phyloP scores from a whole-genome alignment of 2,888 invertebrate genomes.

The Napeogenes sylphis region DNA sequence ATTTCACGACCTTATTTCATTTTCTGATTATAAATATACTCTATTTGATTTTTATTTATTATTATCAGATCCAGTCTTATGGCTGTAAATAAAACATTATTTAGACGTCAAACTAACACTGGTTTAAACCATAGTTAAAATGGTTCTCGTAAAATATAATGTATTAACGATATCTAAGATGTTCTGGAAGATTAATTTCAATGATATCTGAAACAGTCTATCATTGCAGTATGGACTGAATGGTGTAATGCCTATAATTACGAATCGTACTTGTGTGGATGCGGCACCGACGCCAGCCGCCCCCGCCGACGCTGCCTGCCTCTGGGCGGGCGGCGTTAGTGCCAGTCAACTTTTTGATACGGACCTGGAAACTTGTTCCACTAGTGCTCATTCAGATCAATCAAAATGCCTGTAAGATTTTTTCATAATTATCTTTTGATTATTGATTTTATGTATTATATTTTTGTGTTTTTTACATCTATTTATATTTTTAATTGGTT shows the following conservation, averaged over 20 bases:
- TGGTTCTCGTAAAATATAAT: too few relatives aligned
- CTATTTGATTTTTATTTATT: neutral
- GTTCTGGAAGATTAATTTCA: conserved; percentile 4
- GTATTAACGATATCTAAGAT: too few relatives aligned
- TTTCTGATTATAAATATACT: neutral
- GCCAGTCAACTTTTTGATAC: conserved; percentile 61
- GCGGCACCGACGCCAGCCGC: conserved; percentile 39
- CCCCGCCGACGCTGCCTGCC: conserved; percentile 45
- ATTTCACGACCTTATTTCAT: neutral
- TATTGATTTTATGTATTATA: conserved; percentile 7
- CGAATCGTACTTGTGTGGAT: conserved; percentile 33
- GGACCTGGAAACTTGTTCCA: conserved; percentile 57
- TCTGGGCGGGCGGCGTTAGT: conserved; percentile 62
- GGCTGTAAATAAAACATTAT: too few relatives aligned
- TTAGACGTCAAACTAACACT: too few relatives aligned
- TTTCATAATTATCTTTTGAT: conserved; percentile 12
- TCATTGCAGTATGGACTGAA: conserved; percentile 28
- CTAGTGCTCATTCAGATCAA: conserved; percentile 42
- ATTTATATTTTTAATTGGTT: neutral
- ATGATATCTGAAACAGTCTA: conserved; percentile 24
- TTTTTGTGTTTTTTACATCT: neutral
- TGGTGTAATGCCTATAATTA: conserved; percentile 38
- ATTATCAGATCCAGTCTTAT: too few relatives aligned
- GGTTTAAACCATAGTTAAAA: too few relatives aligned
- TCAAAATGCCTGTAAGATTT: conserved; percentile 66